These are phyloP conservation scores for Drosophila baimaii DNA, from an alignment of 1,140 invertebrate species.

Conservation along the genomic window DNA sequence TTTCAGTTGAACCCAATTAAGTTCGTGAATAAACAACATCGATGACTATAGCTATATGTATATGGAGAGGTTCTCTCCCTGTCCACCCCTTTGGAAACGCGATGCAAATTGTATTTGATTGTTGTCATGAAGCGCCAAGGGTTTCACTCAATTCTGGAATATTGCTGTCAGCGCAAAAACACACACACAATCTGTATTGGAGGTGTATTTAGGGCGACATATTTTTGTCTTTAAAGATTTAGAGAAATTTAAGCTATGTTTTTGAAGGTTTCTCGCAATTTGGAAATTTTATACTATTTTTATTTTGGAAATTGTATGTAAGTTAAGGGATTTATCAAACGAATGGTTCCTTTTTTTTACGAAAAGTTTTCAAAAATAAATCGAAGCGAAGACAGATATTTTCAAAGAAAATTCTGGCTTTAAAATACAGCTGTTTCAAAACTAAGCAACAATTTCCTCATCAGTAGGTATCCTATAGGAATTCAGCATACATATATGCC, in stretches of 20 bases:
- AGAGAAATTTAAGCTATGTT: neutral
- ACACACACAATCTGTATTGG: neutral
- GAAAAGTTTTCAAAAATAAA: too few relatives aligned
- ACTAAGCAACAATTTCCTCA: too few relatives aligned
- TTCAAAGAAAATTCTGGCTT: too few relatives aligned
- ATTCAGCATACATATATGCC: too few relatives aligned
- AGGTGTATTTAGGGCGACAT: neutral
- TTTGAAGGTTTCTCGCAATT: neutral
- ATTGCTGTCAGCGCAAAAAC: neutral
- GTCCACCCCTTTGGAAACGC: slow-evolving; percentile 12
- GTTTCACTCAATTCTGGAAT: slow-evolving; percentile 50
- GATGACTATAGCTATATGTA: slow-evolving; percentile 45
- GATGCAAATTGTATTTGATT: slow-evolving; percentile 75
- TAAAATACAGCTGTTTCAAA: too few relatives aligned
- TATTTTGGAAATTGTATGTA: neutral
- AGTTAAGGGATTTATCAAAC: neutral
- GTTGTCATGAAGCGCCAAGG: slow-evolving; percentile 56
- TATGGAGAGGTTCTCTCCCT: slow-evolving; percentile 5
- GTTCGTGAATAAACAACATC: slow-evolving; percentile 69
- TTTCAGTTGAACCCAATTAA: slow-evolving; percentile 81
- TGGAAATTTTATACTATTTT: neutral
- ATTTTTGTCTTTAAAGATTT: neutral
- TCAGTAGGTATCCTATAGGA: too few relatives aligned
- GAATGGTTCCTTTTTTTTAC: too few relatives aligned
- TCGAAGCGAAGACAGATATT: too few relatives aligned